Evolutionary conservation across 2,888 invertebrate species (phyloP), one percentile per base, ranked within the genome.

Genomic region (Limulus polyphemus): DNA sequence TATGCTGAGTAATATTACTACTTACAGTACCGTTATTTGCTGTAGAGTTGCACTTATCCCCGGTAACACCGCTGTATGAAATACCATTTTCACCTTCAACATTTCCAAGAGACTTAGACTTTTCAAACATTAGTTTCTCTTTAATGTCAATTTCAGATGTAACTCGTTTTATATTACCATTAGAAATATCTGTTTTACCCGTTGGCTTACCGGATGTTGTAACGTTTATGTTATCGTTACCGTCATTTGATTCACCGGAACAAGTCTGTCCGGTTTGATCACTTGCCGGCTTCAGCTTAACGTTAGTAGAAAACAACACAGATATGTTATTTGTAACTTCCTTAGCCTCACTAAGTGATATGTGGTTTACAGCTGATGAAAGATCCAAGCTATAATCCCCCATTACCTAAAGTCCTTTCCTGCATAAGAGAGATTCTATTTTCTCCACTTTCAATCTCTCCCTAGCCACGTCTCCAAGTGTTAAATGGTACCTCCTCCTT

Each of bases 371-470:
- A 58, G 50, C 62, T 47, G 65, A 58, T 56, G 63, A 47, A 52
- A 65, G 61, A 46, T 62, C 60, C 46, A 60, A 65, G 32, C 56
- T 65, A 57, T 62, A 65, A 60, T 65, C 65, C 60, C 65, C 65
- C 65, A 65, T 65, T 59, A 61, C 32, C 32, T 58, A 59, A 17
- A 58, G 58, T 58, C 56, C 49, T 55, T 51, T 57, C 54, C 48
- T 60, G 58, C 59, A 32, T 58, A 62, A 52, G 55, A 57, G 57
- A 14, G 2, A n/a, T 51, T 14, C 51, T n/a, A 14, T n/a, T 13
- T 13, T 51, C n/a, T n/a, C 7, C 13, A 1, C 51, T n/a, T n/a
- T 13, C 13, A 1, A 14, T 13, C 51, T n/a, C 13, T n/a, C 14
- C 13, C 51, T 13, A 14, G n/a, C 14, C 13, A 51, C 51, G 13